Percentiles rank a stretch among this genome's conserved stretches.
phyloP scores from a whole-genome alignment of 2,888 invertebrate genomes.

The Spialia ferax region DNA sequence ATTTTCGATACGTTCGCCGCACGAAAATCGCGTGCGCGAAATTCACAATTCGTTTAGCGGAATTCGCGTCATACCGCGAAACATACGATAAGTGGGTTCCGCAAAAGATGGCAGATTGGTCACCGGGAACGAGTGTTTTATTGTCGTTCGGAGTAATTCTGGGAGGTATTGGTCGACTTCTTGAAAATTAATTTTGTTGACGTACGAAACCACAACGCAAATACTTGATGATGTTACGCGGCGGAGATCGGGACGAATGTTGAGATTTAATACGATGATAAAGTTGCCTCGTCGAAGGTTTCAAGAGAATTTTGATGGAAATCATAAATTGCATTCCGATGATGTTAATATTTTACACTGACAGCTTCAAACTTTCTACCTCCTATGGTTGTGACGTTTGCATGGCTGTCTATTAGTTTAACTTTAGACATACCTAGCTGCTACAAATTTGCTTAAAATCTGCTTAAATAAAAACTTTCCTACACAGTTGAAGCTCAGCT shows the following conservation, averaged over 20 bases:
- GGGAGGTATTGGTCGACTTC: slow-evolving; percentile 26
- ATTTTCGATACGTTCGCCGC: slow-evolving; percentile 72
- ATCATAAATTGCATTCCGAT: not conserved
- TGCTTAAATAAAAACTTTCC: too few species aligned
- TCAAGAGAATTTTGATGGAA: not conserved
- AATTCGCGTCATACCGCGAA: slow-evolving; percentile 52
- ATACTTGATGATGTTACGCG: slow-evolving; percentile 11
- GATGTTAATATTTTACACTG: not conserved
- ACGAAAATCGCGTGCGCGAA: slow-evolving; percentile 74
- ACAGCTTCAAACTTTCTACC: not conserved
- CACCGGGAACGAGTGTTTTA: slow-evolving; percentile 12
- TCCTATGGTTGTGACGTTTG: not conserved
- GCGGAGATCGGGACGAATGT: not conserved
- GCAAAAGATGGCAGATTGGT: slow-evolving; percentile 37
- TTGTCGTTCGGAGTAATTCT: slow-evolving; percentile 10
- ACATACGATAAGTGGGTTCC: slow-evolving; percentile 34
- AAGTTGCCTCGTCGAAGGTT: not conserved
- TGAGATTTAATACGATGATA: not conserved
- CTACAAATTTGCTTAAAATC: too few species aligned
- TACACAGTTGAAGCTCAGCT: too few species aligned
- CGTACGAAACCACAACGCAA: slow-evolving; percentile 13
- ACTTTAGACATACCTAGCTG: too few species aligned
- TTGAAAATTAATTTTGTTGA: slow-evolving; percentile 26
- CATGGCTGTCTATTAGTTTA: too few species aligned
- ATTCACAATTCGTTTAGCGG: slow-evolving; percentile 79